Conservation (phyloP, 2,113 vertebrate genomes). For the Junco hyemalis region DNA sequence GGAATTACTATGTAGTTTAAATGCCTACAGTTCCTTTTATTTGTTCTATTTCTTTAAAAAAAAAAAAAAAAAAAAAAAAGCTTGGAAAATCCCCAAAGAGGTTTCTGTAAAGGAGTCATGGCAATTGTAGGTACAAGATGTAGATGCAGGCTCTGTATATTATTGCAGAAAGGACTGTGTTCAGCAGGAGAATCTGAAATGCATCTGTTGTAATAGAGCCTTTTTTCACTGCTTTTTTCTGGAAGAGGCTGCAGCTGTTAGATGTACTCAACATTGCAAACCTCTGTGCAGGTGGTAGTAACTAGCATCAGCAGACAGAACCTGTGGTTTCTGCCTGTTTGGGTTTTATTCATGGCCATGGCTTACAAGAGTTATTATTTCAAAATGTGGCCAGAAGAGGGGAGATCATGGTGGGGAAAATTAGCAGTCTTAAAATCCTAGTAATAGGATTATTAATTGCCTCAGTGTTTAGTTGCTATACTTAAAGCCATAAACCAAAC, state of each 20-base stretch:
- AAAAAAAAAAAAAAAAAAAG: background rate
- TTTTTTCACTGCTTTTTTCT: background rate
- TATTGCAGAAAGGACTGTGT: background rate
- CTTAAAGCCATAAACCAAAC: background rate
- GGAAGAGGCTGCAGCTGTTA: background rate
- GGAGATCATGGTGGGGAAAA: background rate
- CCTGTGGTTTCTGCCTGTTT: background rate
- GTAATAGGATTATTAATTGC: background rate
- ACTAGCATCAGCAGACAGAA: background rate
- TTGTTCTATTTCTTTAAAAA: background rate
- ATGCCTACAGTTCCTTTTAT: background rate
- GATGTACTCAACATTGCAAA: slow-evolving; percentile 10
- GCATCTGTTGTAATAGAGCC: background rate
- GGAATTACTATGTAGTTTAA: background rate
- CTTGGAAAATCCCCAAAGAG: background rate
- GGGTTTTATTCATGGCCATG: background rate
- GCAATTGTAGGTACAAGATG: background rate
- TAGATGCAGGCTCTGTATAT: background rate
- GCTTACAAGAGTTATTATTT: background rate
- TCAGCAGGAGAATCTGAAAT: slow-evolving; percentile 12
- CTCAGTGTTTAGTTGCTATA: background rate
- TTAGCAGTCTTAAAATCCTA: background rate
- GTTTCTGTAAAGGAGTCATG: background rate
- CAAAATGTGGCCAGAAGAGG: background rate
- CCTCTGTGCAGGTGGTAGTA: background rate